Evolutionary conservation across 2,888 invertebrate genomes (phyloP), one percentile per base, ranked within the genome.

Genomic region (Chelonus formosanus): DNA sequence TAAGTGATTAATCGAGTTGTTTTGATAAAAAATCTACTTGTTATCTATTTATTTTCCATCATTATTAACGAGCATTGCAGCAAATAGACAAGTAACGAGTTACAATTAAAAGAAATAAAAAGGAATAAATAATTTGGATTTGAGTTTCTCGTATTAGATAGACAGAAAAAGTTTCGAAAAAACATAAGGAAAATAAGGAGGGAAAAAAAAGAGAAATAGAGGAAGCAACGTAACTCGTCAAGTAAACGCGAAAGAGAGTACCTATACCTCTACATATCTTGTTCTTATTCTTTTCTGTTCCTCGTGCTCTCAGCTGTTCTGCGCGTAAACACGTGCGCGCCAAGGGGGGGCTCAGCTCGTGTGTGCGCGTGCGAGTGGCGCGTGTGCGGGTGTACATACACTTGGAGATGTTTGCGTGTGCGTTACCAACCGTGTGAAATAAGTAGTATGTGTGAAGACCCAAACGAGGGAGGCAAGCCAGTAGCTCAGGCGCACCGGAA

Each of bases 381-480:
- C 63, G 63, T 70, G 71, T 64, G 65, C 67, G 69, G 66, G 67
- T 65, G 68, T 68, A 65, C 54, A 48, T 63, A 64, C 50, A 63
- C 52, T 45, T 57, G 68, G 43, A 50, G 63, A 31, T 59, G 52
- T 50, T 63, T 69, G 73, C 70, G 71, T 71, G 73, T 74, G 73
- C 65, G 69, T 63, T 69, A 70, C 70, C 67, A 65, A 70, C 67
- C 67, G 71, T 71, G 72, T 72, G 72, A 75, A 76, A 77, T 76
- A 73, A 74, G 74, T 76, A 73, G 79, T 78, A 75, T 78, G 80
- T 79, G 78, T 78, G 76, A 75, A 76, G 78, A 78, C 76, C 80
- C 76, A 80, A 82, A 81, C 82, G 82, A 82, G 82, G 82, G 82
- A 82, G 81, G 82, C 81, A 79, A 79, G 82, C 80, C 82, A 82